Evolutionary conservation across 2,797 vertebrate genomes (phyloP).

Genomic region (Peromyscus nudipes): DNA sequence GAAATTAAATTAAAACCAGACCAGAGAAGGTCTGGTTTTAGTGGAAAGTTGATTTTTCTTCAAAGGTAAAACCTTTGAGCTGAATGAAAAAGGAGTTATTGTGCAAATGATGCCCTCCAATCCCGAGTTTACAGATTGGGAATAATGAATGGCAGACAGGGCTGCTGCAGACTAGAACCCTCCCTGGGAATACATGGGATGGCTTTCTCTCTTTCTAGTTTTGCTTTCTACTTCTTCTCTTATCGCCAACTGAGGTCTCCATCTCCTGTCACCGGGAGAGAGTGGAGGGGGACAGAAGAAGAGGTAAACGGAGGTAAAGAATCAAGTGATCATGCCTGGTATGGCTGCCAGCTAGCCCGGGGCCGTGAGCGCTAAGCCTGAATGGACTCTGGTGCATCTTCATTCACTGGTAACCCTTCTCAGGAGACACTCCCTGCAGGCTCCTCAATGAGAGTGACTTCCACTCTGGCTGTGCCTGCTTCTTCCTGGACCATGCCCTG

Average conservation of each 20-base stretch:
- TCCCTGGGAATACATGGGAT: accelerated
- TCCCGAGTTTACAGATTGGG: neutral
- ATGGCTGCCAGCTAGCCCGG: neutral
- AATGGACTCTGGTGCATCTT: neutral
- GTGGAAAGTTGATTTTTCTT: conserved; percentile 28
- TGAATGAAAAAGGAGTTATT: neutral
- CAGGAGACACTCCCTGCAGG: neutral
- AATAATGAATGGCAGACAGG: accelerated
- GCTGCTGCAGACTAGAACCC: too few species aligned
- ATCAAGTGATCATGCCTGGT: accelerated
- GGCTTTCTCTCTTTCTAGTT: neutral
- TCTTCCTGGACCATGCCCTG: neutral
- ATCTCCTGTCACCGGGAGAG: neutral
- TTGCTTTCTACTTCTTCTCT: neutral
- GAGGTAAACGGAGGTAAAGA: neutral
- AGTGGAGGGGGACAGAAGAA: neutral
- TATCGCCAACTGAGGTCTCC: neutral
- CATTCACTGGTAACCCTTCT: neutral
- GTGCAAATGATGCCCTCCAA: neutral
- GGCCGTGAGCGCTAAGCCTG: neutral
- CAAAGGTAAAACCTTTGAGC: conserved; percentile 7
- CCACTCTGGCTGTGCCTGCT: neutral
- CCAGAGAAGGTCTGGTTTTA: neutral
- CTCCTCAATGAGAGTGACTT: neutral
- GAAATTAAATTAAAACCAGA: neutral